Conservation (phyloP, 2,113 vertebrate species). For the Monopterus albus region DNA sequence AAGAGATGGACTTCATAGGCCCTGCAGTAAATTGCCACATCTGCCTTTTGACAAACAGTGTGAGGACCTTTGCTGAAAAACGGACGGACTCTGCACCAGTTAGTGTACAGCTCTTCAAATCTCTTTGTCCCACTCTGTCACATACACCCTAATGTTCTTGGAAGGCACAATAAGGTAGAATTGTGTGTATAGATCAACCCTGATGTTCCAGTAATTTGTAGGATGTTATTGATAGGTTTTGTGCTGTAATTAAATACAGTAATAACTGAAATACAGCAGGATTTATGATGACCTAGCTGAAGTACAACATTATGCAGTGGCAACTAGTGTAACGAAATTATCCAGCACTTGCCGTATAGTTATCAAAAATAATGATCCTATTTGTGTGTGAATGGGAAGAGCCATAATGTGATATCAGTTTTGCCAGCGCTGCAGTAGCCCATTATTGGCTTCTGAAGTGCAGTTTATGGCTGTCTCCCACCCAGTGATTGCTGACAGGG, state of each 20-base stretch:
- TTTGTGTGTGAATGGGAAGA: constrained; percentile 70
- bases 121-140: constrained; percentile 4
- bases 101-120: neutral
- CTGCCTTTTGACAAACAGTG: constrained; percentile 47
- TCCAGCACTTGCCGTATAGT: constrained; percentile 57
- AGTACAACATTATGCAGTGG: constrained; percentile 55
- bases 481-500: constrained; percentile 72
- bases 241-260: constrained; percentile 66
- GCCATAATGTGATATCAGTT: constrained; percentile 71
- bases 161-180: constrained; percentile 15
- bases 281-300: constrained; percentile 63
- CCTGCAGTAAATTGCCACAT: constrained; percentile 50
- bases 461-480: constrained; percentile 72
- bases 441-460: constrained; percentile 71
- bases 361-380: constrained; percentile 79
- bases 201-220: constrained; percentile 55
- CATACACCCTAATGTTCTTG: neutral
- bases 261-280: constrained; percentile 18
- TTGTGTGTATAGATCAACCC: constrained; percentile 41
- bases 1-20: constrained; percentile 46
- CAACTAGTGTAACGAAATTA: constrained; percentile 69
- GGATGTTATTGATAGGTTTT: constrained; percentile 57
- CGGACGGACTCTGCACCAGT: constrained; percentile 19
- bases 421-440: constrained; percentile 66
- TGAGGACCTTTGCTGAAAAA: constrained; percentile 41